Evolutionary conservation across 2,888 invertebrate genomes (phyloP), one percentile per base, ranked within the genome.

Genomic region (Axea sp.): DNA sequence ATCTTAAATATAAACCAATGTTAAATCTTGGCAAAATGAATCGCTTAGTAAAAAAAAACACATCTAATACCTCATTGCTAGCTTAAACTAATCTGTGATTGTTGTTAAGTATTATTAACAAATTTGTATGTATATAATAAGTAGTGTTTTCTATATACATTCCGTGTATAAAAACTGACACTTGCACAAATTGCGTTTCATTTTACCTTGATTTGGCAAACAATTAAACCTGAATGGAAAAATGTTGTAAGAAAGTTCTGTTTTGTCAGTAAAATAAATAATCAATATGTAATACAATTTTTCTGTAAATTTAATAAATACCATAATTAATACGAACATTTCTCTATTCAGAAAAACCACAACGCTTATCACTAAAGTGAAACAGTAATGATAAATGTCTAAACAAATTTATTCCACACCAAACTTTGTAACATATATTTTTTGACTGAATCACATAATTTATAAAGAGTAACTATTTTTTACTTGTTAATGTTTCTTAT

Each of bases 21-120:
- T 33, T 22, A 22, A 49, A n/a, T 33, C 14, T 33, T 3, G 33
- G 33, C 9, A 33, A 15, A 49, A 33, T 49, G 33, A 49, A 49
- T 3, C 33, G 47, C 47, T 31, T 47, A 6, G 14, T 6, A 43
- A 43, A 17, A 45, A 17, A 2, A 3, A 19, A 19, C 2, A 19
- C 19, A 19, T 3, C 2, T 3, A 19, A 19, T 19, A 7, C 7
- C 24, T 4, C 7, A 24, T 24, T 24, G 24, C 7, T 43, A 14
- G 43, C 26, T 43, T 43, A 6, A 12, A 22, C 41, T 12, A 41
- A 41, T 14, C 28, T 43, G 28, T 43, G 43, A 43, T 43, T 8
- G 4, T 15, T 28, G 15, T 33, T 12, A 41, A 41, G 24, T 41
- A 41, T 24, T 41, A 41, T 11, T 4, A 4, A 41, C 1, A 30